Conservation (phyloP, 2,797 vertebrate species). For the Poeciliopsis infans region DNA sequence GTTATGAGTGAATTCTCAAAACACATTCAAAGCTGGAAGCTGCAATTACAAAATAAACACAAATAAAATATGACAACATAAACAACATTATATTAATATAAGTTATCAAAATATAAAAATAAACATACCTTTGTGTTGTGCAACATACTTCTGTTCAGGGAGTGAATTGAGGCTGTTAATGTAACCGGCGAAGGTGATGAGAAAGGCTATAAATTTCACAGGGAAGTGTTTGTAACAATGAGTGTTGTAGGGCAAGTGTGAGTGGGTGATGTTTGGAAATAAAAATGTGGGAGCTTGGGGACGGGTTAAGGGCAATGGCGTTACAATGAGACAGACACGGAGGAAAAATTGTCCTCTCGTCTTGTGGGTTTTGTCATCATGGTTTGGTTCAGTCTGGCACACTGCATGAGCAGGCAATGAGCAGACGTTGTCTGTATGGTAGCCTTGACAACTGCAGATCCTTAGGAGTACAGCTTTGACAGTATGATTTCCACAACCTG, state of each 20-base stretch:
- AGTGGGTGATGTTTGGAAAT: not conserved
- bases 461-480: slow-evolving; percentile 1
- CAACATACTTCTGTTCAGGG: not conserved
- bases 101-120: not conserved
- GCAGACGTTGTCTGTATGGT: not conserved
- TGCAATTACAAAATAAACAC: not conserved
- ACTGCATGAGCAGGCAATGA: not conserved
- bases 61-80: not conserved
- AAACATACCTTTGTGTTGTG: not conserved
- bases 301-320: not conserved
- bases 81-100: not conserved
- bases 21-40: not conserved
- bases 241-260: not conserved
- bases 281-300: not conserved
- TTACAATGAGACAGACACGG: slow-evolving; percentile 3
- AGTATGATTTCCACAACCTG: not conserved
- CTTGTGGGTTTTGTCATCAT: slow-evolving; percentile 15
- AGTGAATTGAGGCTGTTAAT: slow-evolving; percentile 1
- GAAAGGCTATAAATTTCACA: not conserved
- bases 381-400: slow-evolving; percentile 13
- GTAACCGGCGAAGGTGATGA: slow-evolving; percentile 1
- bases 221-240: slow-evolving; percentile 9
- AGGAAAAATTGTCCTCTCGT: slow-evolving; percentile 1
- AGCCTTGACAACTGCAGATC: not conserved
- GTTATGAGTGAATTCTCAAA: not conserved